A percentile compares a stretch with the other conserved stretches of the same genome.
phyloP scores from a whole-genome alignment of 2,888 invertebrate species.

The Brachypalpus laphriformis region DNA sequence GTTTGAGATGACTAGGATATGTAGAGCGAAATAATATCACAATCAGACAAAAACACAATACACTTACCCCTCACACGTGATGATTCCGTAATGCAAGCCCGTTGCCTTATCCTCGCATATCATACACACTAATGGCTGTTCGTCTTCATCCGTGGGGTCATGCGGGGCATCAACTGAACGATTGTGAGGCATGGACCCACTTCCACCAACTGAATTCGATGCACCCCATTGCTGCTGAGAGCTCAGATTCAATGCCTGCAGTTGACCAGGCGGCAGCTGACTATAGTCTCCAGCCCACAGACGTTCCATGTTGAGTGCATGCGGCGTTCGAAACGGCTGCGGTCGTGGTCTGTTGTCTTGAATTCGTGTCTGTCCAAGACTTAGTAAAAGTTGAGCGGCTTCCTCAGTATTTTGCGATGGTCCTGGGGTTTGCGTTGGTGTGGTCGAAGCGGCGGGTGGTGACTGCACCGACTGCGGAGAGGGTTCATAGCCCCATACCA shows the following conservation, averaged over 20 bases:
- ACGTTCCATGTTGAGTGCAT: conserved; percentile 94
- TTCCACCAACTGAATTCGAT: conserved; percentile 77
- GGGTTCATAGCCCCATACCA: conserved; percentile 86
- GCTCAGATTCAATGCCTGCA: conserved; percentile 90
- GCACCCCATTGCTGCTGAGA: conserved; percentile 84
- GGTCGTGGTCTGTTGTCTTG: conserved; percentile 82
- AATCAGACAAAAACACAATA: no score
- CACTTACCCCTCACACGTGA: conserved; percentile 96
- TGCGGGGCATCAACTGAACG: conserved; percentile 80
- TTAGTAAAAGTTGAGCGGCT: conserved; percentile 88
- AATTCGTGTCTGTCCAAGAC: conserved; percentile 88
- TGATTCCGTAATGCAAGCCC: conserved; percentile 98
- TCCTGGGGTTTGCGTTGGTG: conserved; percentile 82
- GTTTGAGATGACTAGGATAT: no score
- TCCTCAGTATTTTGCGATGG: conserved; percentile 85
- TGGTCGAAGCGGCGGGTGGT: conserved; percentile 82
- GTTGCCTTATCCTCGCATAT: conserved; percentile 99
- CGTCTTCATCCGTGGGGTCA: conserved; percentile 88
- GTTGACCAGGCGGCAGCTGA: conserved; percentile 91
- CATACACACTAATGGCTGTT: conserved; percentile 98
- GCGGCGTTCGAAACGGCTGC: conserved; percentile 83
- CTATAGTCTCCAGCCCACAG: conserved; percentile 95
- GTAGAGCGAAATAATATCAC: no score
- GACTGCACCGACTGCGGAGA: conserved; percentile 85
- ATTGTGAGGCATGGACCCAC: conserved; percentile 73